phyloP scores from a whole-genome alignment of 2,797 vertebrate species.

The Alauda arvensis region DNA sequence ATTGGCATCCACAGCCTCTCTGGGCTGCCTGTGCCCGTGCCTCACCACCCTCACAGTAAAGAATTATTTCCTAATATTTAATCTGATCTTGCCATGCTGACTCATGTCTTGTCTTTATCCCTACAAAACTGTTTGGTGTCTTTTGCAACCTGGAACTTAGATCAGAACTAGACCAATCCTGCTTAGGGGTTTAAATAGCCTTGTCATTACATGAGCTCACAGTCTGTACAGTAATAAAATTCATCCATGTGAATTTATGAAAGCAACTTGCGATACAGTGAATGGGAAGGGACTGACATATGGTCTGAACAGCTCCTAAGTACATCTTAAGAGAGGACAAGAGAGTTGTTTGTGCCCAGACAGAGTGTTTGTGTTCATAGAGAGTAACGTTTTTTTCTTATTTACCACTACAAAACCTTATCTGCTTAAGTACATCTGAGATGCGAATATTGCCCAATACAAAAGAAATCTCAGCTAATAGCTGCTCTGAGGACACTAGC shows the following conservation, averaged over 20 bases:
- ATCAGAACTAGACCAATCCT: background rate
- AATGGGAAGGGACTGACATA: background rate
- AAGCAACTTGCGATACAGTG: background rate
- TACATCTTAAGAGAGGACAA: background rate
- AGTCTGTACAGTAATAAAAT: background rate
- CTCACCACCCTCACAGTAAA: background rate
- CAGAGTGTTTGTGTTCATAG: background rate
- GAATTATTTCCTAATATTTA: background rate
- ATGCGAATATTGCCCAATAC: background rate
- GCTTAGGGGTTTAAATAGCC: background rate
- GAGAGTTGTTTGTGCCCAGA: background rate
- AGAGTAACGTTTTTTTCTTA: background rate
- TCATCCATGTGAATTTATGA: background rate
- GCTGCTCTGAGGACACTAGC: background rate
- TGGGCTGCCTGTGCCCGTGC: too few species aligned
- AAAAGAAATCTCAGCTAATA: background rate
- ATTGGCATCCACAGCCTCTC: background rate
- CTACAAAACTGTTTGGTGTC: background rate
- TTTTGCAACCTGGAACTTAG: background rate
- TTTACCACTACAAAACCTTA: background rate
- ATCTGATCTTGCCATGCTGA: background rate
- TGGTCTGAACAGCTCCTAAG: background rate
- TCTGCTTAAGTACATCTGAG: background rate
- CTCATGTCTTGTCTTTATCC: background rate
- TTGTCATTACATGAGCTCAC: background rate